These are phyloP conservation scores for Trachops cirrhosus DNA, from an alignment of 2,797 vertebrate species.

Conservation along the genomic window DNA sequence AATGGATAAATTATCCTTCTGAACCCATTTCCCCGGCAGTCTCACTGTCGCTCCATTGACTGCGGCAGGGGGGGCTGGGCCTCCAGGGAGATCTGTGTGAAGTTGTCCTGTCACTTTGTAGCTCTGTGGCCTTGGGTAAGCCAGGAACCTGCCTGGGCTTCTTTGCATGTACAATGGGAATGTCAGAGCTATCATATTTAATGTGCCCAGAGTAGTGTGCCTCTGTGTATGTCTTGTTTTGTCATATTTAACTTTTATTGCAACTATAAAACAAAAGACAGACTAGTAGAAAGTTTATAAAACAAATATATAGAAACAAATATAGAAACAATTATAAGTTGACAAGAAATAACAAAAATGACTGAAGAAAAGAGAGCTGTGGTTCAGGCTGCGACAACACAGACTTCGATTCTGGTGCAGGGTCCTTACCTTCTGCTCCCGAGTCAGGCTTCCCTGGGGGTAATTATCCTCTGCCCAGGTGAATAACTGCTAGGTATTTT, in stretches of 20 bases:
- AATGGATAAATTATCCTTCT: background rate
- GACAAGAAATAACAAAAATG: background rate
- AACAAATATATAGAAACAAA: background rate
- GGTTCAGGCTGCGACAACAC: background rate
- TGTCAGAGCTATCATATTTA: background rate
- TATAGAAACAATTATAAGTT: background rate
- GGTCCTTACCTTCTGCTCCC: background rate
- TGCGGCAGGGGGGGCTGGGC: background rate
- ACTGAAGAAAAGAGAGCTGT: background rate
- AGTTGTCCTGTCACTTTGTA: background rate
- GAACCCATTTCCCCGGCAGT: background rate
- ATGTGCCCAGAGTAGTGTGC: background rate
- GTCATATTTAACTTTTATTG: background rate
- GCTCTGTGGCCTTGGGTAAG: background rate
- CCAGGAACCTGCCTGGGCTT: background rate
- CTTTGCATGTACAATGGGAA: background rate
- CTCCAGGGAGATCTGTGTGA: background rate
- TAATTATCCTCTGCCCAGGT: background rate
- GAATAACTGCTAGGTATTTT: background rate
- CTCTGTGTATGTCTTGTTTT: background rate
- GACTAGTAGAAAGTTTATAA: background rate
- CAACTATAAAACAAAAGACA: background rate
- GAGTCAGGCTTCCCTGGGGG: background rate
- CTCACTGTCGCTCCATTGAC: background rate
- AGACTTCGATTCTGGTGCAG: background rate